Evolutionary conservation across 2,113 vertebrate species (phyloP), one percentile per base, ranked within the genome.

Genomic region (Oryzias curvinotus): DNA sequence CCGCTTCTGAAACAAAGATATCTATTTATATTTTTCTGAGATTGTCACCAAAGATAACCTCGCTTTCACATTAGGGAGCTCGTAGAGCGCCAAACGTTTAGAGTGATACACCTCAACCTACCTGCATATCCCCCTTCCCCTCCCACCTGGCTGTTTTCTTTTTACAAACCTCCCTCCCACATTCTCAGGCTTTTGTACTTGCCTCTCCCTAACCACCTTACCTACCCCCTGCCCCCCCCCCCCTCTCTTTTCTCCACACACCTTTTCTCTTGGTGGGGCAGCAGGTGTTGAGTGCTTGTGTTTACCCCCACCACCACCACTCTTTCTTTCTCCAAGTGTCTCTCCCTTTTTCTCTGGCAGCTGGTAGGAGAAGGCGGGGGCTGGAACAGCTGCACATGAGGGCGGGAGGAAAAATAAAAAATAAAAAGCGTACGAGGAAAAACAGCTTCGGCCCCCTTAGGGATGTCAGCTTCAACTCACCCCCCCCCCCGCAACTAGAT

Each of bases 341-440:
- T 52, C 19, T 74, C 49, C 49, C 44, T 57, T 57, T 65, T 75
- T 88, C 75, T 84, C 78, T 91, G 90, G 93, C 93, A 94, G 93
- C 93, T 95, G 94, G 92, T 81, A 77, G 68, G 82, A 77, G 73
- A 82, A 69, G 84, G 87, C 91, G 82, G 87, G 77, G 84, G 87
- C 82, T 87, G 80, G 91, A 92, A 91, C 93, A 95, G 92, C 93
- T 94, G 92, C 90, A 93, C 84, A 87, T 79, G 84, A 73, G 88
- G 86, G 89, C 66, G 89, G 82, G 80, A 75, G 87, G 87, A 85
- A 65, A 67, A 68, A 65, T 70, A 66, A 78, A 74, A 85, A 79
- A 75, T 13, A 36, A 36, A 76, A 78, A 75, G 61, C 19, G 13
- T 78, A 86, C 84, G 81, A 90, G 90, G 85, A 87, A 92, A 36